Conservation (phyloP, 2,888 invertebrate genomes). For the Endotricha flammealis region DNA sequence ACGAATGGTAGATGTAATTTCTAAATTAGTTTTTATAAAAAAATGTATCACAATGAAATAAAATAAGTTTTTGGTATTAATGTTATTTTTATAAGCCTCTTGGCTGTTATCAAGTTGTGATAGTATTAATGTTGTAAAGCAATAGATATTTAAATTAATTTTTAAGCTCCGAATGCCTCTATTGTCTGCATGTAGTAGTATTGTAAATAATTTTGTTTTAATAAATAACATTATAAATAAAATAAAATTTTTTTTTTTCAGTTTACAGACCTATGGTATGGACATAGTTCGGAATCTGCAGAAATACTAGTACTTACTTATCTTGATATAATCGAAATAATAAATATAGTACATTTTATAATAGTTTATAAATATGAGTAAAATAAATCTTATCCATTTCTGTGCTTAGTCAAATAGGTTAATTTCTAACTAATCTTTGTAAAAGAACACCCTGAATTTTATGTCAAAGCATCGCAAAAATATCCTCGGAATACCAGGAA, state of each 20-base stretch:
- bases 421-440: too few species aligned
- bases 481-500: too few species aligned
- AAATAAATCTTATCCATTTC: too few species aligned
- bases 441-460: too few species aligned
- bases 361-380: too few species aligned
- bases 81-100: conserved; percentile 11
- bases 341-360: too few species aligned
- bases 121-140: conserved; percentile 25
- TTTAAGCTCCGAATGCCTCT: conserved; percentile 8
- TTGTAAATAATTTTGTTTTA: conserved; percentile 30
- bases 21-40: neutral
- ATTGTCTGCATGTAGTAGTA: conserved; percentile 15
- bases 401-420: too few species aligned
- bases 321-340: too few species aligned
- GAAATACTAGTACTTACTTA: too few species aligned
- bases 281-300: too few species aligned
- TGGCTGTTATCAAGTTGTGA: conserved; percentile 32
- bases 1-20: neutral
- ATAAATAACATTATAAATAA: conserved; percentile 24
- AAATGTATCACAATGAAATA: conserved; percentile 1
- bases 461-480: too few species aligned
- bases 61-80: neutral
- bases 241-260: conserved; percentile 11
- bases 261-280: too few species aligned
- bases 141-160: conserved; percentile 14